phyloP scores from a whole-genome alignment of 2,888 invertebrate species.

The Caenorhabditis sulstoni region DNA sequence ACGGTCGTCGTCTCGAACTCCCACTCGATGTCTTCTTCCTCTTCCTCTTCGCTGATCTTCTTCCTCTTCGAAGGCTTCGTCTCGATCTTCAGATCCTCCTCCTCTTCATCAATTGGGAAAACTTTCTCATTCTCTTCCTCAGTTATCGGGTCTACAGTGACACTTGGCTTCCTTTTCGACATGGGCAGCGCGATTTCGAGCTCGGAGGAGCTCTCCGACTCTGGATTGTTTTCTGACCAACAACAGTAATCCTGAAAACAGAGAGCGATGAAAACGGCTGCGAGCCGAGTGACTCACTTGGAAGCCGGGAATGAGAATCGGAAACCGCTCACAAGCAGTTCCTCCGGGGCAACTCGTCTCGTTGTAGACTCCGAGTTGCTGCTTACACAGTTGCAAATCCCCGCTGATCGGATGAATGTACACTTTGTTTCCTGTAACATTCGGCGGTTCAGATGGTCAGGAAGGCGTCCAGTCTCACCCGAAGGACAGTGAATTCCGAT shows the following conservation, averaged over 20 bases:
- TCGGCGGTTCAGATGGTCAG: no score
- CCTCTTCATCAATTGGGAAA: conserved; percentile 57
- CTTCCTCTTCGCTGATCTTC: conserved; percentile 43
- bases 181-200: conserved; percentile 29
- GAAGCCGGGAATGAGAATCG: conserved; percentile 72
- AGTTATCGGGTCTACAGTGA: conserved; percentile 52
- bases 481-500: conserved; percentile 71
- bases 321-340: conserved; percentile 73
- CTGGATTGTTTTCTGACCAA: conserved; percentile 65
- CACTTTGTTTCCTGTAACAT: conserved; percentile 67
- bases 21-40: conserved; percentile 63
- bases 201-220: conserved; percentile 41
- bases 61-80: conserved; percentile 25
- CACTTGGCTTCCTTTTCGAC: conserved; percentile 52
- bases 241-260: conserved; percentile 71
- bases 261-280: no score
- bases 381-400: conserved; percentile 72
- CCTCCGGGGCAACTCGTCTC: conserved; percentile 74
- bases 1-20: conserved; percentile 62
- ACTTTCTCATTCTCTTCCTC: conserved; percentile 49
- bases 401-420: conserved; percentile 72
- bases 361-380: conserved; percentile 72
- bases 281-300: conserved; percentile 54
- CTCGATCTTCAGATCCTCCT: conserved; percentile 53
- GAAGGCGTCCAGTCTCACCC: conserved; percentile 55